Base-by-base conservation (phyloP, 2,113 vertebrate species). In the Nothocercus julius region DNA sequence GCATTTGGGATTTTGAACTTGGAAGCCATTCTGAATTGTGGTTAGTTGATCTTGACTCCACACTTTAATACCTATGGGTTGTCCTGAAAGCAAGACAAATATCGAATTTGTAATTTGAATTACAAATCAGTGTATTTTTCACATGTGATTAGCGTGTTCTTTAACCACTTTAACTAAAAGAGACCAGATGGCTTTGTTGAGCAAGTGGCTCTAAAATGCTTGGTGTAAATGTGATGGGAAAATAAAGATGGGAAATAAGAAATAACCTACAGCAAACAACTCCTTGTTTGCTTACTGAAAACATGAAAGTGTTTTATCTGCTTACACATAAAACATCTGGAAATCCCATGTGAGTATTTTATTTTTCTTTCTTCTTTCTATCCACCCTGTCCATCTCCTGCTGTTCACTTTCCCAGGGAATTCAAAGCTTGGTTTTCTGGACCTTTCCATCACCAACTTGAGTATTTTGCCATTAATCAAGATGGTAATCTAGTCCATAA, bases 1-100 rank as follows among this genome's bases (percentile, higher is more conserved):
- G 19, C 38, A 4, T 87, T 87, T 69, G 56, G 84, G 56, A 20
- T 90, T 86, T 89, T 72, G 64, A 87, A 62, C 44, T 87, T 92
- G 34, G 67, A 59, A 76, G 53, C 51, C 2, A 9, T 88, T 92
- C 3, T 18, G 56, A 95, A 36, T 80, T 85, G 72, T 61, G 56
- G 51, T 86, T 82, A 90, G 61, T 84, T 90, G 73, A 63, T 89
- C 80, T 51, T 22, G 22, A 0, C 36, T 84, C 56, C 32, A 12
- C 5, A 9, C 30, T 62, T 51, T 3, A 66, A 44, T 51, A 67
- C 59, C 22, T 51, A 32, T 32, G 1, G 21, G 19, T 73, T 22
- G 10, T n/a, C 88, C 56, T 42, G 73, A 53, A 59, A 51, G 58
- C 28, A 38, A 64, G 22, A 30, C 28, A 73, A 49, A 49, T 49